These are phyloP conservation scores for Lagopus muta DNA, from an alignment of 2,113 vertebrate species.

Conservation along the genomic window DNA sequence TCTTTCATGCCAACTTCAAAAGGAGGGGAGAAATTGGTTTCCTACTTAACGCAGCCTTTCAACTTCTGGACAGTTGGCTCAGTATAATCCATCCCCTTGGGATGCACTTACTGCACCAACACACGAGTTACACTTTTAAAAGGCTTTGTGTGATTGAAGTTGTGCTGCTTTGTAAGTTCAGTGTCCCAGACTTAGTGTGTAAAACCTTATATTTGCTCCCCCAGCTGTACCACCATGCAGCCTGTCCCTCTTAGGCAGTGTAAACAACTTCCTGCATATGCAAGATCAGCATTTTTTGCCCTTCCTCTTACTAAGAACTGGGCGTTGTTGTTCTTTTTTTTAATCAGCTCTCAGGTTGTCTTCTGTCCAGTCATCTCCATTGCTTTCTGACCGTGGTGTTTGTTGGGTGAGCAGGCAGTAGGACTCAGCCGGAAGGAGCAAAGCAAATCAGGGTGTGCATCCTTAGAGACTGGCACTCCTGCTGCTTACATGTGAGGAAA, in stretches of 20 bases:
- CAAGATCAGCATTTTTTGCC: neutral
- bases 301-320: neutral
- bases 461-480: accelerated
- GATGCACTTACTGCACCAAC: neutral
- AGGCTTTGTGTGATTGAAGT: neutral
- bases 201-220: neutral
- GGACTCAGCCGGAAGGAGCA: neutral
- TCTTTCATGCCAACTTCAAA: neutral
- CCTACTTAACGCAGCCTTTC: neutral
- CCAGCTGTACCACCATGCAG: neutral
- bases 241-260: neutral
- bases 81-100: neutral
- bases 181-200: neutral
- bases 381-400: neutral
- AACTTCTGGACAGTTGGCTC: neutral
- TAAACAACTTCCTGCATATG: neutral
- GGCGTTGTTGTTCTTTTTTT: neutral
- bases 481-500: neutral
- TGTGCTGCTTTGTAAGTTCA: neutral
- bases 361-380: neutral
- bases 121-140: neutral
- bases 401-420: neutral
- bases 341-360: neutral
- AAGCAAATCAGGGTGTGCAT: neutral
- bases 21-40: neutral